Percentiles rank a stretch among this genome's conserved stretches.
phyloP scores from a whole-genome alignment of 2,113 vertebrate genomes.

The Tachysurus vachellii region DNA sequence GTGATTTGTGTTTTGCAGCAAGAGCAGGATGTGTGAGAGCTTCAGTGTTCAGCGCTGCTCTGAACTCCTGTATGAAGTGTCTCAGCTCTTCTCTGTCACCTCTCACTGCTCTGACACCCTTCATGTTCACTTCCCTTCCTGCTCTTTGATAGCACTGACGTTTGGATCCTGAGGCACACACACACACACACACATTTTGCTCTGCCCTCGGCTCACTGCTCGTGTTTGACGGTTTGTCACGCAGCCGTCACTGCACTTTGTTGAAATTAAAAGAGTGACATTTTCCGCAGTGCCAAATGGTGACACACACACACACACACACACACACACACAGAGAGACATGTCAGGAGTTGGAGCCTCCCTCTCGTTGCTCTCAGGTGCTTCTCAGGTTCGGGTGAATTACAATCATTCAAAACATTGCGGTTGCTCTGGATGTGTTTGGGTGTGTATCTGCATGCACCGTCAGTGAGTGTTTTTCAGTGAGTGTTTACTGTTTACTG shows the following conservation, averaged over 20 bases:
- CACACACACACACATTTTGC: neutral
- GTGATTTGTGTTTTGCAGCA: constrained; percentile 1
- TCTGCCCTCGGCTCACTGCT: constrained; percentile 13
- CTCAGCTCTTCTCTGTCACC: constrained; percentile 11
- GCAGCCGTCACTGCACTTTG: constrained; percentile 14
- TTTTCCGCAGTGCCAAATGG: constrained; percentile 24
- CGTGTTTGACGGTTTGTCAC: constrained; percentile 46
- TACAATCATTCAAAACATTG: neutral
- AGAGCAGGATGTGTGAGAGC: neutral
- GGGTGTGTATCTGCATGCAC: neutral
- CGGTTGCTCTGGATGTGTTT: neutral
- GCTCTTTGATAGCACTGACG: constrained; percentile 34
- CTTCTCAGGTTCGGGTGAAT: neutral
- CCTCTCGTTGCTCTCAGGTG: neutral
- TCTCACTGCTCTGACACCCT: constrained; percentile 43
- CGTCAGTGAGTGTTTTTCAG: too few relatives aligned
- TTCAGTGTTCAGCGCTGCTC: neutral
- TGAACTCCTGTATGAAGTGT: neutral
- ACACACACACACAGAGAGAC: constrained; percentile 7
- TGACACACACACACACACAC: constrained; percentile 33
- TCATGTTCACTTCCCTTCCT: constrained; percentile 18
- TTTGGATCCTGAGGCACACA: constrained; percentile 1
- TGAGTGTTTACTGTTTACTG: too few relatives aligned
- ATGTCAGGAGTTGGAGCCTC: neutral
- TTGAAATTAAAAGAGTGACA: constrained; percentile 45